These are phyloP conservation scores for Pygoscelis adeliae DNA, from an alignment of 2,113 vertebrate species.

Conservation along the genomic window DNA sequence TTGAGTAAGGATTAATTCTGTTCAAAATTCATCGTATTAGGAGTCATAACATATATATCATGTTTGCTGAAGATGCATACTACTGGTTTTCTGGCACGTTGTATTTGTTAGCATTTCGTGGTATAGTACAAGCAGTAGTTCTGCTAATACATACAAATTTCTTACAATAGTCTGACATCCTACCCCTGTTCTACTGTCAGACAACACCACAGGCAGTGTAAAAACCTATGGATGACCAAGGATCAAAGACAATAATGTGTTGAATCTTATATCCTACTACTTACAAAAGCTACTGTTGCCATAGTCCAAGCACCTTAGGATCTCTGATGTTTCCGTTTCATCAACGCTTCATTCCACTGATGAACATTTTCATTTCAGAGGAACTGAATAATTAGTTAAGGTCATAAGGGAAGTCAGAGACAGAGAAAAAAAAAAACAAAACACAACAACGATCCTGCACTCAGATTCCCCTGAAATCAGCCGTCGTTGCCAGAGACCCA, in stretches of 20 bases:
- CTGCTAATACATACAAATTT: background rate
- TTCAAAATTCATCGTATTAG: background rate
- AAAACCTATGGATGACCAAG: background rate
- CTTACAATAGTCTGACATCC: background rate
- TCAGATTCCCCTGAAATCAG: background rate
- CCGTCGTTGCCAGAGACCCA: accelerated
- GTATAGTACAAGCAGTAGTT: background rate
- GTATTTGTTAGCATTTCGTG: background rate
- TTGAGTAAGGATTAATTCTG: constrained; percentile 60
- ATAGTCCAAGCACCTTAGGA: accelerated
- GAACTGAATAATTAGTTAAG: background rate
- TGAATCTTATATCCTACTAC: background rate
- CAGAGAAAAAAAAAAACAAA: background rate
- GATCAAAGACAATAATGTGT: background rate
- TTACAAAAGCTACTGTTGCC: background rate
- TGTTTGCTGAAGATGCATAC: background rate
- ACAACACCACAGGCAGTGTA: background rate
- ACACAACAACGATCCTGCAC: accelerated
- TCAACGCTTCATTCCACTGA: background rate
- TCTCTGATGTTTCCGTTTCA: background rate
- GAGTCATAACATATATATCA: background rate
- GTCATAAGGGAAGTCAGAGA: background rate
- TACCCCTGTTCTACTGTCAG: background rate
- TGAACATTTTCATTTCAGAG: background rate
- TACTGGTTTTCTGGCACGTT: background rate